phyloP scores from a whole-genome alignment of 1,140 invertebrate genomes.

The Leucophenga varia region DNA sequence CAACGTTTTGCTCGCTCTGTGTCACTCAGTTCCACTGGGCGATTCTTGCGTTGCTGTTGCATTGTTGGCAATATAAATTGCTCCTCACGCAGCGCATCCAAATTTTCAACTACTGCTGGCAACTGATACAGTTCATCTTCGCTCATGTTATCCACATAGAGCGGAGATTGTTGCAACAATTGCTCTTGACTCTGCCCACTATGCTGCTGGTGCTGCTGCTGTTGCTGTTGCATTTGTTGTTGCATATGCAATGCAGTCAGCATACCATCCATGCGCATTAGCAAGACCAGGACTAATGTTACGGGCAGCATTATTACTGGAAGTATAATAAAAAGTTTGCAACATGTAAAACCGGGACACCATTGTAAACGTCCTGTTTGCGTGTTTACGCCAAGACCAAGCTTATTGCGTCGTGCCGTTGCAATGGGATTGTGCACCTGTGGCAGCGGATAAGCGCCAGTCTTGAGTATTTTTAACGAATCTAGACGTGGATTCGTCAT shows the following conservation, averaged over 20 bases:
- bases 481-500: slow-evolving; percentile 30
- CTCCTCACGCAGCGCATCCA: slow-evolving; percentile 40
- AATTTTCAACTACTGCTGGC: slow-evolving; percentile 15
- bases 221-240: slow-evolving; percentile 26
- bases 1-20: slow-evolving; percentile 31
- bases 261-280: slow-evolving; percentile 51
- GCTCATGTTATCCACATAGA: slow-evolving; percentile 24
- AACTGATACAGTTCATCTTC: too few species aligned
- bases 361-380: slow-evolving; percentile 53
- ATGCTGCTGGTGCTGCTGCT: slow-evolving; percentile 1
- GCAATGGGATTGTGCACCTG: neutral
- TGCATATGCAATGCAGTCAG: slow-evolving; percentile 34
- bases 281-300: slow-evolving; percentile 44
- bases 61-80: slow-evolving; percentile 30
- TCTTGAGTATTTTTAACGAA: slow-evolving; percentile 1
- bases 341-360: slow-evolving; percentile 51
- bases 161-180: slow-evolving; percentile 4
- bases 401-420: slow-evolving; percentile 18
- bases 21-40: slow-evolving; percentile 4
- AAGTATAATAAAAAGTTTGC: slow-evolving; percentile 48
- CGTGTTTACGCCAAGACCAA: slow-evolving; percentile 45
- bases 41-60: slow-evolving; percentile 8
- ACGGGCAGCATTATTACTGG: slow-evolving; percentile 52
- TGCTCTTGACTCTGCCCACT: too few species aligned
- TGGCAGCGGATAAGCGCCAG: slow-evolving; percentile 2